Percentiles rank a stretch among this genome's conserved stretches.
Conservation (phyloP, 1,140 invertebrate species). For the Aradophagus sp. region DNA sequence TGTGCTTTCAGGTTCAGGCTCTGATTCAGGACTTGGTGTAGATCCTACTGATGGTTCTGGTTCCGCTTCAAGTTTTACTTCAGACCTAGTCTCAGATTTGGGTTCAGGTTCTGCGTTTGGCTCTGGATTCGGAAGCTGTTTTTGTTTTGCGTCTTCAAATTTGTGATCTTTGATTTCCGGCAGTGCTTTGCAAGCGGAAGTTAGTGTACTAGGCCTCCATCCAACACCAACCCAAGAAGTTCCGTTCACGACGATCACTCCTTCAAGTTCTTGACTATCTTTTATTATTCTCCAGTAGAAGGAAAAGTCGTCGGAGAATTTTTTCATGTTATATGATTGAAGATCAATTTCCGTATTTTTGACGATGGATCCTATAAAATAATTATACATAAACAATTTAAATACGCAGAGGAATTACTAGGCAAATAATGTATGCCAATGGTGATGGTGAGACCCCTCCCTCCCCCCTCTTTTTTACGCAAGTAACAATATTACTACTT, state of each 20-base stretch:
- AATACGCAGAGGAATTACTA: too few relatives aligned
- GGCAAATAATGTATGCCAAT: too few relatives aligned
- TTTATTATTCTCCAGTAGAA: slow-evolving; percentile 89
- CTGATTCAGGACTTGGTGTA: slow-evolving; percentile 69
- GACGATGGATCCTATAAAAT: slow-evolving; percentile 78
- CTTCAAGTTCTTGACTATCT: slow-evolving; percentile 87
- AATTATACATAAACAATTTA: too few relatives aligned
- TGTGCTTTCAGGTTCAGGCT: slow-evolving; percentile 65
- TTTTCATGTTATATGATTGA: slow-evolving; percentile 80
- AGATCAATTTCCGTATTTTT: slow-evolving; percentile 80
- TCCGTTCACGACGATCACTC: slow-evolving; percentile 87
- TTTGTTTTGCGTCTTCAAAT: neutral
- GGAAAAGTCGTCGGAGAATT: slow-evolving; percentile 82
- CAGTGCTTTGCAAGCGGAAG: slow-evolving; percentile 84
- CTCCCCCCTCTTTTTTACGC: too few relatives aligned
- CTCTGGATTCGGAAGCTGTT: slow-evolving; percentile 66
- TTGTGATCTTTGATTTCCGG: slow-evolving; percentile 78
- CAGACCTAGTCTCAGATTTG: slow-evolving; percentile 73
- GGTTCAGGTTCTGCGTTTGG: slow-evolving; percentile 68
- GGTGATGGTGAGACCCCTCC: too few relatives aligned
- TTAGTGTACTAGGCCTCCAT: slow-evolving; percentile 84
- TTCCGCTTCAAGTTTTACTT: slow-evolving; percentile 69
- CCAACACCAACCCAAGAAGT: slow-evolving; percentile 90
- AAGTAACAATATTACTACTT: too few relatives aligned
- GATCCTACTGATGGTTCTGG: slow-evolving; percentile 67